Percentiles rank a stretch among this genome's conserved stretches.
Evolutionary conservation across 2,888 invertebrate species (phyloP).

Genomic region (Priocnemis perturbator): DNA sequence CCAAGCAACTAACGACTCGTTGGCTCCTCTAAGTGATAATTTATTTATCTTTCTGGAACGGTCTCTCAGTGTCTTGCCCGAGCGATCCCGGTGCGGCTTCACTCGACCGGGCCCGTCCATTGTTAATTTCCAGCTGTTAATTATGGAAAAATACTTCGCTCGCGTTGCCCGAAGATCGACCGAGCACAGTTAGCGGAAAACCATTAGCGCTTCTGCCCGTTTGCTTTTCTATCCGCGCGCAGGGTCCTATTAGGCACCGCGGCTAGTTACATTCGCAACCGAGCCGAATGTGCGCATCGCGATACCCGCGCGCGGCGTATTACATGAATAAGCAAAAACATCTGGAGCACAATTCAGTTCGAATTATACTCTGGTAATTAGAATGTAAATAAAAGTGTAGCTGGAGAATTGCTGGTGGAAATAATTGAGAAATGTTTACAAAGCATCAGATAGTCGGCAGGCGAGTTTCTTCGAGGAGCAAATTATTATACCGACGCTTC

Average conservation of each 20-base stretch:
- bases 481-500: no score
- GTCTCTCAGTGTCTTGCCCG: conserved; percentile 47
- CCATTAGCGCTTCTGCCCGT: conserved; percentile 50
- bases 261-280: no score
- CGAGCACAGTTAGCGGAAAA: conserved; percentile 46
- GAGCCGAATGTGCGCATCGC: no score
- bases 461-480: no score
- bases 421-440: no score
- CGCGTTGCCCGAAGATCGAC: conserved; percentile 37
- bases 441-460: no score
- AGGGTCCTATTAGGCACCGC: no score
- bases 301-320: no score
- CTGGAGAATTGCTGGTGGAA: neutral
- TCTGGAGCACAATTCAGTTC: no score
- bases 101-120: conserved; percentile 44
- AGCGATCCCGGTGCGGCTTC: conserved; percentile 46
- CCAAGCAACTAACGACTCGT: conserved; percentile 63
- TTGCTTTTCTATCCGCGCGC: conserved; percentile 48
- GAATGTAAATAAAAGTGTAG: conserved; percentile 18
- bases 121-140: conserved; percentile 62
- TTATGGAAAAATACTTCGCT: conserved; percentile 64
- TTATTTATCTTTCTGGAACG: conserved; percentile 68
- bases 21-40: conserved; percentile 67
- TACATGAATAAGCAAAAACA: no score
- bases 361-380: no score